Evolutionary conservation across 2,888 invertebrate species (phyloP).

Genomic region (Salpingus planirostris): DNA sequence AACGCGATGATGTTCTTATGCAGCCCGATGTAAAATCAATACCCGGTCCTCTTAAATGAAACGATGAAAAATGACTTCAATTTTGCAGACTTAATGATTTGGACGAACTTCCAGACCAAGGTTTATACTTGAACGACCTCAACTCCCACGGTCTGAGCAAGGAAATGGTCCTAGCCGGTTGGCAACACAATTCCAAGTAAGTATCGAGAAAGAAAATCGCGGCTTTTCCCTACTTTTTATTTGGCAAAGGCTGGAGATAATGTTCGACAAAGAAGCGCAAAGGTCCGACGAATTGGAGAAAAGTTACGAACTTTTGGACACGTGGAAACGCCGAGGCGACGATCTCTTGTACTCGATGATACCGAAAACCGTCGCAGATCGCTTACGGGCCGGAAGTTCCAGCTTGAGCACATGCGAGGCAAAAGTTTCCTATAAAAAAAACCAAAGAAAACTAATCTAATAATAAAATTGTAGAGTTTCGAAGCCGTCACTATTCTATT

Average conservation of each 20-base stretch:
- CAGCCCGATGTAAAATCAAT: conserved; percentile 48
- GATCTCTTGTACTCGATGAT: conserved; percentile 88
- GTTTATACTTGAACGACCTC: conserved; percentile 71
- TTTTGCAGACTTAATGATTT: conserved; percentile 7
- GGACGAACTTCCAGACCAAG: conserved; percentile 55
- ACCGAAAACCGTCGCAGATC: conserved; percentile 77
- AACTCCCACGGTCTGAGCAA: conserved; percentile 78
- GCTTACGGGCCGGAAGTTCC: conserved; percentile 65
- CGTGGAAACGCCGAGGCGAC: conserved; percentile 80
- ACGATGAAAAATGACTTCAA: conserved; percentile 1
- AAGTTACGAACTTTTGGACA: conserved; percentile 66
- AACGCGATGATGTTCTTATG: conserved; percentile 78
- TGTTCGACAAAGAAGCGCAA: conserved; percentile 75
- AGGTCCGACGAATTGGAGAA: conserved; percentile 70
- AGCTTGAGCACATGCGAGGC: conserved; percentile 74
- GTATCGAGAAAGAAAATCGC: too few relatives aligned
- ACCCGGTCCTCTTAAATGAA: too few relatives aligned
- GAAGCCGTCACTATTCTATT: conserved; percentile 72
- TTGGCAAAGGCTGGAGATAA: conserved; percentile 64
- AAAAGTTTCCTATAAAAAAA: conserved; percentile 38
- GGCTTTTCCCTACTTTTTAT: too few relatives aligned
- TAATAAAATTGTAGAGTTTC: conserved; percentile 52
- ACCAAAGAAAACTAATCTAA: not conserved
- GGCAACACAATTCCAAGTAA: conserved; percentile 72
- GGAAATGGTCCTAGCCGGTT: conserved; percentile 74